phyloP scores from a whole-genome alignment of 2,113 vertebrate species.

The Sarotherodon lohbergeri region DNA sequence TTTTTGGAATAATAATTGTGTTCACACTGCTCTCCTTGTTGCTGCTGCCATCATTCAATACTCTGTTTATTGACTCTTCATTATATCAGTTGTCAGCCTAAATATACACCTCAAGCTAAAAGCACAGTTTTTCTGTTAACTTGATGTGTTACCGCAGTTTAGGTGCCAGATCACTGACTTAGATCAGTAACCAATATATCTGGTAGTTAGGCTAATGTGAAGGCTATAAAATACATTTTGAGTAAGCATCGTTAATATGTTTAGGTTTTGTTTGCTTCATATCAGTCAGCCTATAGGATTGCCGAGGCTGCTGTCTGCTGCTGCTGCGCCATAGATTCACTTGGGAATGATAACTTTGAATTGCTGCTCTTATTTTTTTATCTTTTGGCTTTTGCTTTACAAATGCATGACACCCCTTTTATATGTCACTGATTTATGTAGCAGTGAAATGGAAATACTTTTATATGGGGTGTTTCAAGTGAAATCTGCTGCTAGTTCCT shows the following conservation, averaged over 20 bases:
- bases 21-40: neutral
- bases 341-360: neutral
- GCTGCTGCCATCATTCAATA: neutral
- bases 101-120: neutral
- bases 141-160: neutral
- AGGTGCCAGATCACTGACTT: neutral
- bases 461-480: neutral
- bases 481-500: neutral
- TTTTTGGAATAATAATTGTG: constrained; percentile 7
- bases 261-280: neutral
- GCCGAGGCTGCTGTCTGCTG: neutral
- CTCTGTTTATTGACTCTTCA: neutral
- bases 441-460: neutral
- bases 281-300: neutral
- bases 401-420: neutral
- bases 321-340: neutral
- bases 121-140: neutral
- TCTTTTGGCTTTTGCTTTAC: neutral
- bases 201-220: neutral
- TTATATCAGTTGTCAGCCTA: neutral
- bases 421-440: neutral
- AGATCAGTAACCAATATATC: neutral
- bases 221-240: neutral
- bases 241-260: neutral
- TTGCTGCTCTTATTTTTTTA: neutral